Percentiles rank a stretch among this genome's conserved stretches.
Evolutionary conservation across 2,797 vertebrate genomes (phyloP).

Genomic region (Labroides dimidiatus): DNA sequence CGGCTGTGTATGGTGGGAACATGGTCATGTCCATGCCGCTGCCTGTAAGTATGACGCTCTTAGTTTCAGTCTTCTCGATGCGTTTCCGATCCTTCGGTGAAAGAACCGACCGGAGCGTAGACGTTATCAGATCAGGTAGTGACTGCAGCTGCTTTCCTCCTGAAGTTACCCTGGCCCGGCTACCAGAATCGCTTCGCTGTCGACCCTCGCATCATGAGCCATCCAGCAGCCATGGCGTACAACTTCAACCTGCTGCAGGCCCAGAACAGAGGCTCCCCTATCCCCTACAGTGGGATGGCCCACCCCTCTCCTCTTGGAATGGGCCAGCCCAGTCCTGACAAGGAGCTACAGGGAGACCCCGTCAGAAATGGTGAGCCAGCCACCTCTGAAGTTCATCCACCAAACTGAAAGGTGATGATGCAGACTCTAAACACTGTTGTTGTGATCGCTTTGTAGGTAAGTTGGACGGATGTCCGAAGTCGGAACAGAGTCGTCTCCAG

Average conservation of each 20-base stretch:
- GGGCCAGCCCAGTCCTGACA: conserved; percentile 90
- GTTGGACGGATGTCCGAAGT: conserved; percentile 89
- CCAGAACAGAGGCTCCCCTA: conserved; percentile 93
- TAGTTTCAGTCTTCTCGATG: too few relatives aligned
- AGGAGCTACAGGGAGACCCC: conserved; percentile 92
- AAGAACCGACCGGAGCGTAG: too few relatives aligned
- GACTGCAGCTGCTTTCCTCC: conserved; percentile 4
- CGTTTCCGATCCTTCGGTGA: too few relatives aligned
- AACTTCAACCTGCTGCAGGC: conserved; percentile 96
- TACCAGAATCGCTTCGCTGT: conserved; percentile 98
- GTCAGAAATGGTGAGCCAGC: conserved; percentile 87
- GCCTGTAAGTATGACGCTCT: conserved; percentile 85
- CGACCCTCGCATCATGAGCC: conserved; percentile 96
- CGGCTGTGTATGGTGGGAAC: conserved; percentile 97
- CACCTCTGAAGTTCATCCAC: background rate
- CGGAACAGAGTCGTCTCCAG: conserved; percentile 91
- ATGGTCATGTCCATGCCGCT: conserved; percentile 99
- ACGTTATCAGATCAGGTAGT: too few relatives aligned
- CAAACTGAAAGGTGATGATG: too few relatives aligned
- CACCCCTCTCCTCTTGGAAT: conserved; percentile 93
- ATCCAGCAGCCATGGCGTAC: conserved; percentile 96
- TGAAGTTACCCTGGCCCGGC: conserved; percentile 94
- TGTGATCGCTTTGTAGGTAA: conserved; percentile 85
- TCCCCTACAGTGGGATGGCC: conserved; percentile 91
- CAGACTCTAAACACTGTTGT: background rate